Percentiles rank a stretch among this genome's conserved stretches.
Evolutionary conservation across 2,113 vertebrate genomes (phyloP).

Genomic region (Jacana jacana): DNA sequence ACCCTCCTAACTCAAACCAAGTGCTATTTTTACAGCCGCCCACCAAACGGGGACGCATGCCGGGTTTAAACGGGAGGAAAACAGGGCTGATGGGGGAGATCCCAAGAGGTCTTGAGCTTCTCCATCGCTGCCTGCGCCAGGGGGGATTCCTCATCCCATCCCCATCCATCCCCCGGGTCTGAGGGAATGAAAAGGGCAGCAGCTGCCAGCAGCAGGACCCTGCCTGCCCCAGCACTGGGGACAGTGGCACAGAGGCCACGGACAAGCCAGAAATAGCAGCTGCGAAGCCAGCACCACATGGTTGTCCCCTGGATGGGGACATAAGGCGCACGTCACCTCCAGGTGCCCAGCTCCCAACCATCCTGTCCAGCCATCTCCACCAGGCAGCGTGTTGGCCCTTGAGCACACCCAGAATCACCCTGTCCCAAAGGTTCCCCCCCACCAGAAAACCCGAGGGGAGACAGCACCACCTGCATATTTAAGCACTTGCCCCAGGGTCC

Average conservation of each 20-base stretch:
- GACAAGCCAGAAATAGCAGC: background rate
- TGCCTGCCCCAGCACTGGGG: background rate
- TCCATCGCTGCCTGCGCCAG: background rate
- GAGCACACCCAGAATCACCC: background rate
- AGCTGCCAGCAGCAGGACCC: background rate
- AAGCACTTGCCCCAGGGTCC: background rate
- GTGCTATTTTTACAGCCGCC: conserved; percentile 79
- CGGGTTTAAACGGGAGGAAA: background rate
- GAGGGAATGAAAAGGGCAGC: background rate
- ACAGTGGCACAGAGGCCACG: background rate
- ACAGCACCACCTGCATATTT: rapidly evolving
- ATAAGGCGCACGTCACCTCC: background rate
- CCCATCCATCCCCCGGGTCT: background rate
- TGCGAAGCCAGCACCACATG: background rate
- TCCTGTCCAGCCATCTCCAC: background rate
- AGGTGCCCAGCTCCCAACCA: background rate
- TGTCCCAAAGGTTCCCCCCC: rapidly evolving
- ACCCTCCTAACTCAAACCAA: conserved; percentile 73
- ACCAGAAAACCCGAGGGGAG: background rate
- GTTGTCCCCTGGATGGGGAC: background rate
- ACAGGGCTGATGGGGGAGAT: background rate
- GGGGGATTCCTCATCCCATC: background rate
- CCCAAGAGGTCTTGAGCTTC: background rate
- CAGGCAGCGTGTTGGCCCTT: background rate
- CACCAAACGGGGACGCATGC: background rate